Base-by-base conservation (phyloP, 2,113 vertebrate genomes). In the Corvus hawaiiensis region DNA sequence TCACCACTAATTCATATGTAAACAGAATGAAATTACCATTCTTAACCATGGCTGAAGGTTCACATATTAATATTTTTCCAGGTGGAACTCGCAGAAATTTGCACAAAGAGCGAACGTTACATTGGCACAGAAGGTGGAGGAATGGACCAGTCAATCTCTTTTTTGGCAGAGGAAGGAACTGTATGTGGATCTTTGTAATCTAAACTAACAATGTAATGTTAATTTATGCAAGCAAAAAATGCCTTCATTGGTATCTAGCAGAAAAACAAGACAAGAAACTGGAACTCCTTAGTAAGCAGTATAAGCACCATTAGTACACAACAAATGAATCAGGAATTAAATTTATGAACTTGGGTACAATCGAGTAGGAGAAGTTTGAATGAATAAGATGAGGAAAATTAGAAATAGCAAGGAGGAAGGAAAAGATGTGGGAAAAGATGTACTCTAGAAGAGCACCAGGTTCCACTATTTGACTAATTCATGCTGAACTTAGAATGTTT, bases 121-220 rank as follows among this genome's bases (percentile, higher is more conserved):
- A 98, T 99, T 89, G 99, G 99, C 90, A 99, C 99, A n/a, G 99
- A 99, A 98, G 99, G 99, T 82, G 99, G 99, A 54, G 99, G 99
- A 85, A 99, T 99, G 99, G 99, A 99, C 97, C 99, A 99, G 96
- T 99, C 99, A 7, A 99, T 99, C 95, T 99, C 99, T 67, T 99
- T 99, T 94, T 98, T 99, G 94, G 99, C 99, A 93, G 99, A 99
- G 95, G 98, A 98, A 97, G 99, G 99, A 98, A 99, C 98, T 59
- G 99, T 99, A 98, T 22, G 98, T 98, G 54, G 33, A 92, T 62
- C 16, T 88, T 77, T 77, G 30, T 61, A 71, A 59, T 75, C 39
- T 81, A 86, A 90, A 74, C 37, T 49, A 84, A 54, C 55, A 84
- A 11, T 6, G 7, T 68, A 75, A 44, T 51, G 32, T 19, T 72